Evolutionary conservation across 2,888 invertebrate genomes (phyloP), one percentile per base, ranked within the genome.

Genomic region (Atrina japonica): DNA sequence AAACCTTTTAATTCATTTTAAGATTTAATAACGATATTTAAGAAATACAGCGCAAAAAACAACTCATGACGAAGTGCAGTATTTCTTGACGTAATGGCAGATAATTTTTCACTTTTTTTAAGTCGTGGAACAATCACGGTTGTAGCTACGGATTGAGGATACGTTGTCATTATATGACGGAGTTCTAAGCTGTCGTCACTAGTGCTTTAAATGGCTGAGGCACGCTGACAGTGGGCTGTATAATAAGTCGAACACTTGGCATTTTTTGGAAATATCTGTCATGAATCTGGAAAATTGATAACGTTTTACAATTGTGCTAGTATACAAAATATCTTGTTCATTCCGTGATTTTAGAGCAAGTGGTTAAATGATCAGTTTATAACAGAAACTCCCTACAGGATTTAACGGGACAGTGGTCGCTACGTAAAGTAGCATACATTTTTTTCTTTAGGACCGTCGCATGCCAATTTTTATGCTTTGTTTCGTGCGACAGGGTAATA

Each of bases 381-480:
- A 29, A 52, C 52, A 52, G 58, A 18, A 70, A 43, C 16, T 59
- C 21, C 40, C 30, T 41, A 1, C 58, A 45, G 1, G 64, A 64
- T 29, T 52, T 18, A 23, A 70, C 70, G 18, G 70, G 70, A 59
- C 65, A 65, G n/a, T n/a, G n/a, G n/a, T n/a, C n/a, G n/a, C n/a
- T n/a, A n/a, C n/a, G n/a, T n/a, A n/a, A n/a, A n/a, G n/a, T n/a
- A n/a, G n/a, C n/a, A n/a, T n/a, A n/a, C n/a, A n/a, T n/a, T n/a
- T n/a, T n/a, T n/a, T n/a, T n/a, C n/a, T n/a, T n/a, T n/a, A n/a
- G n/a, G n/a, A n/a, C n/a, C n/a, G n/a, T n/a, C n/a, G n/a, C n/a
- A n/a, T n/a, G n/a, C 14, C 43, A 21, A 21, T 9, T 65, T 55
- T 55, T 65, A 9, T 65, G 55, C 21, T 16, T 65, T 5, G 65